phyloP scores from a whole-genome alignment of 2,113 vertebrate genomes.

The Leucoraja erinaceus region DNA sequence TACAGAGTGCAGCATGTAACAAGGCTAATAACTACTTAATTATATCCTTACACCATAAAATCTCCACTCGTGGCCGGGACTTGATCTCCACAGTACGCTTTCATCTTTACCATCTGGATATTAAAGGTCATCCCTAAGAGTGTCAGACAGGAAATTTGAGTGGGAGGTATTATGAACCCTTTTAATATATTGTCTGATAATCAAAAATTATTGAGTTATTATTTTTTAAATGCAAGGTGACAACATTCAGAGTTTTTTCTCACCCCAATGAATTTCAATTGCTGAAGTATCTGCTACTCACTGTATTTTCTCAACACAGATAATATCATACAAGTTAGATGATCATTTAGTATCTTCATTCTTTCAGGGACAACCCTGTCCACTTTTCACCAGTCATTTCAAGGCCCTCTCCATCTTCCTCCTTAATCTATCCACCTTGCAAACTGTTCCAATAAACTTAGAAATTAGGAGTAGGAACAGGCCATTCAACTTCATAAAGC shows the following conservation, averaged over 20 bases:
- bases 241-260: not conserved
- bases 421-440: not conserved
- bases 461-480: too few species aligned
- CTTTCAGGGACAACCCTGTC: not conserved
- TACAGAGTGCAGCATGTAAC: not conserved
- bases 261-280: not conserved
- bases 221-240: not conserved
- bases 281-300: not conserved
- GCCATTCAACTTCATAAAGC: too few species aligned
- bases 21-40: not conserved
- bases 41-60: not conserved
- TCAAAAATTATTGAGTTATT: not conserved
- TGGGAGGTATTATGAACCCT: not conserved
- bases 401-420: not conserved
- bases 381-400: not conserved
- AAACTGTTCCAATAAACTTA: not conserved
- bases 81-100: not conserved
- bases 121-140: not conserved
- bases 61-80: not conserved
- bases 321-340: not conserved
- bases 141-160: not conserved
- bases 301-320: not conserved
- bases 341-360: not conserved
- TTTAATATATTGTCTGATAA: not conserved
- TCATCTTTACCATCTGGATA: not conserved